Evolutionary conservation across 23 tunicate species (phyloP).

Genomic region (Halocynthia roretzi): DNA sequence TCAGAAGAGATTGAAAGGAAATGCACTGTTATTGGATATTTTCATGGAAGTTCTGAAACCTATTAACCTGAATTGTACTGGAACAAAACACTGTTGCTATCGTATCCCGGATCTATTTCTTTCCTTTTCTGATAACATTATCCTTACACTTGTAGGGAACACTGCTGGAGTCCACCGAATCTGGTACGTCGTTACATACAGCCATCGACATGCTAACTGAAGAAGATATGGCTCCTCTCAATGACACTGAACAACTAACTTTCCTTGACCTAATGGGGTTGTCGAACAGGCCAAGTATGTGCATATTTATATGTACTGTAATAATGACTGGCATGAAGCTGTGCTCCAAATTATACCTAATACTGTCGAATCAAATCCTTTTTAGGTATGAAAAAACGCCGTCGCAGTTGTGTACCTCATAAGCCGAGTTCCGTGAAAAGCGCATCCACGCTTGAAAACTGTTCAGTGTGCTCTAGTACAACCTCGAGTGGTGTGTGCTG

Average conservation of each 20-base stretch:
- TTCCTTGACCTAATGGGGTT: conserved; percentile 59
- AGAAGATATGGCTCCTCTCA: conserved; percentile 17
- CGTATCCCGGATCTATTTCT: too few relatives aligned
- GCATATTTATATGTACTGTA: not conserved
- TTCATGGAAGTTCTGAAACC: too few relatives aligned
- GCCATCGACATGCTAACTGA: conserved; percentile 37
- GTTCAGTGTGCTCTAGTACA: conserved; percentile 30
- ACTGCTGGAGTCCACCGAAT: conserved; percentile 26
- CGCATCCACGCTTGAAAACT: not conserved
- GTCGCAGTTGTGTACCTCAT: not conserved
- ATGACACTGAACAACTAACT: conserved; percentile 20
- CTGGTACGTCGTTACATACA: conserved; percentile 44
- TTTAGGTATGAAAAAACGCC: not conserved
- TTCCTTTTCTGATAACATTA: too few relatives aligned
- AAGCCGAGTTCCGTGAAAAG: not conserved
- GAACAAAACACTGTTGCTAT: too few relatives aligned
- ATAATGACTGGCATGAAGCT: not conserved
- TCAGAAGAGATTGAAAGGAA: too few relatives aligned
- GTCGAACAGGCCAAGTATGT: conserved; percentile 7
- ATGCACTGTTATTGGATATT: too few relatives aligned
- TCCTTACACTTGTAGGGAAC: too few relatives aligned
- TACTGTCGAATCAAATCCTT: not conserved
- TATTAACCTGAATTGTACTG: too few relatives aligned
- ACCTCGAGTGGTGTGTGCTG: conserved; percentile 72
- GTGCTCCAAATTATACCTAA: not conserved